phyloP scores from a whole-genome alignment of 2,797 vertebrate species.

The Apogon talboti region DNA sequence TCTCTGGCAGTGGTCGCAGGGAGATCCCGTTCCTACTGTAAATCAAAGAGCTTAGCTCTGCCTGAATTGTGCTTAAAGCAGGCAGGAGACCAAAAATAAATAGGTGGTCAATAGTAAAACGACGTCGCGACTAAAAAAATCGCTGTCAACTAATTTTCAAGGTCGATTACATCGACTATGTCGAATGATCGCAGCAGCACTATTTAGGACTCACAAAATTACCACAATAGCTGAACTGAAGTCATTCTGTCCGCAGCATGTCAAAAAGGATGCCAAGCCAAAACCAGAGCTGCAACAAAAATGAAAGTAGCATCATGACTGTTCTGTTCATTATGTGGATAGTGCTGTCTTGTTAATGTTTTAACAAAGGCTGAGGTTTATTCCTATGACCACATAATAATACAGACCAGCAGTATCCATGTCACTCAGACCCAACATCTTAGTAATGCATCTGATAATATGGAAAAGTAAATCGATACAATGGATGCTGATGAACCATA shows the following conservation, averaged over 20 bases:
- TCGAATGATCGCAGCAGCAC: no score
- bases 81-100: no score
- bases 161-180: no score
- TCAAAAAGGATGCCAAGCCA: slow-evolving; percentile 5
- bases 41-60: no score
- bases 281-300: slow-evolving; percentile 21
- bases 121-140: no score
- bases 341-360: slow-evolving; percentile 41
- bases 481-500: not conserved
- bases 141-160: no score
- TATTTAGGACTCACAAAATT: not conserved
- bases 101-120: no score
- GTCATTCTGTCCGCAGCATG: not conserved
- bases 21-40: no score
- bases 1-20: no score
- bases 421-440: slow-evolving; percentile 12
- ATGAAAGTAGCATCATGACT: slow-evolving; percentile 26
- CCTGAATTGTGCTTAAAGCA: no score
- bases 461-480: not conserved
- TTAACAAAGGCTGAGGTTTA: slow-evolving; percentile 38
- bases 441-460: not conserved
- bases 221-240: slow-evolving; percentile 21
- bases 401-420: slow-evolving; percentile 22
- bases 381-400: slow-evolving; percentile 37
- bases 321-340: slow-evolving; percentile 44